These are phyloP conservation scores for Anagyrus pseudococci DNA, from an alignment of 2,888 invertebrate species.

Conservation along the genomic window DNA sequence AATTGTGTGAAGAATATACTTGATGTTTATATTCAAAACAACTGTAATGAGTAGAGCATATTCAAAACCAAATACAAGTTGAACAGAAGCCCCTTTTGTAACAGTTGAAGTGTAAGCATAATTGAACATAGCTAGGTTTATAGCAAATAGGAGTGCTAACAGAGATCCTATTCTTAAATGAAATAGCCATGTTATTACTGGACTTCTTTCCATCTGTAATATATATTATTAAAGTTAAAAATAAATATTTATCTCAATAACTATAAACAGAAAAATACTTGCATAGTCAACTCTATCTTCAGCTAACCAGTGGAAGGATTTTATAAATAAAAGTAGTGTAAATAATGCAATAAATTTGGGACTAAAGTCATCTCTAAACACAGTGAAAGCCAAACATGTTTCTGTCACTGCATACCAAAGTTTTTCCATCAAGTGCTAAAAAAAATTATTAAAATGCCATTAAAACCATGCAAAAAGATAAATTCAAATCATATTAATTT, in stretches of 20 bases:
- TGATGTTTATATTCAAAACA: conserved; percentile 90
- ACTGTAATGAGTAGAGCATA: conserved; percentile 96
- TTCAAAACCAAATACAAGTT: conserved; percentile 99
- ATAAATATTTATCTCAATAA: neutral
- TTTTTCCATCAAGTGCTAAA: conserved; percentile 94
- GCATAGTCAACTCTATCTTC: conserved; percentile 99
- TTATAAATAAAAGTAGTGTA: conserved; percentile 92
- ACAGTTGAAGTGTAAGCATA: conserved; percentile 94
- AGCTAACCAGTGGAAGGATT: conserved; percentile 99
- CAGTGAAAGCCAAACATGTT: conserved; percentile 98
- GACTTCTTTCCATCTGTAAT: conserved; percentile 96
- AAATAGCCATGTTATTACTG: conserved; percentile 94
- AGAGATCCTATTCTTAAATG: conserved; percentile 90
- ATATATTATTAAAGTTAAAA: conserved; percentile 1
- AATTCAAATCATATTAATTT: conserved; percentile 4
- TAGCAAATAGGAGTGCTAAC: conserved; percentile 77
- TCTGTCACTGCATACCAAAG: conserved; percentile 99
- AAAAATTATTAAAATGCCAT: conserved; percentile 38
- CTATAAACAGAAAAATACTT: conserved; percentile 61
- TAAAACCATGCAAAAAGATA: neutral
- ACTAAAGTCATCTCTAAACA: conserved; percentile 98
- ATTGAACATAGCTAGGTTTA: conserved; percentile 89
- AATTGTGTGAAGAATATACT: conserved; percentile 85
- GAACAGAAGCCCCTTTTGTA: conserved; percentile 93
- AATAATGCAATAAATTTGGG: conserved; percentile 98